A percentile compares a stretch with the other conserved stretches of the same genome.
These are phyloP conservation scores for Eptesicus fuscus DNA, from an alignment of 2,113 vertebrate genomes.

Conservation along the genomic window DNA sequence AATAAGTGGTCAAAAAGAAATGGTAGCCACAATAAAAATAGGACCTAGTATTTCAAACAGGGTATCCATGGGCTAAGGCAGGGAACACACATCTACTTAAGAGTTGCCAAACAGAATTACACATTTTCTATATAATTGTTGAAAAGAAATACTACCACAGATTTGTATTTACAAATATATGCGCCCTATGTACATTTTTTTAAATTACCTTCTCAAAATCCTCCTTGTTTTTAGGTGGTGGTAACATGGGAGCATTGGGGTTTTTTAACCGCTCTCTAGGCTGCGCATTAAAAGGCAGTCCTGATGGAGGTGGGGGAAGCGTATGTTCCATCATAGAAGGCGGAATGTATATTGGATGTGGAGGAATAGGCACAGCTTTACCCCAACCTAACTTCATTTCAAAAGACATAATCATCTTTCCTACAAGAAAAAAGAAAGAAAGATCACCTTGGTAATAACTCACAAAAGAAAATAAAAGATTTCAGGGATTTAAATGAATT, in stretches of 20 bases:
- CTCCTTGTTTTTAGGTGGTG: conserved; percentile 98
- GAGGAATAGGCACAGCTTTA: conserved; percentile 98
- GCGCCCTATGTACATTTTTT: conserved; percentile 80
- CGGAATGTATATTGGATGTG: conserved; percentile 99
- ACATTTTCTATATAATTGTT: conserved; percentile 78
- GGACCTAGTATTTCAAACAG: conserved; percentile 72
- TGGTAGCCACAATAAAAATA: conserved; percentile 75
- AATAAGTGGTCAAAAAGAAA: conserved; percentile 75
- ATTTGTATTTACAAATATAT: conserved; percentile 81
- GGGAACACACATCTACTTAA: conserved; percentile 81
- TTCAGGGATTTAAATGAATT: not conserved
- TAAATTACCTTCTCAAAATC: conserved; percentile 99
- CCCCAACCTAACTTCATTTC: conserved; percentile 99
- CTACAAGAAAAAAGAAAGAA: conserved; percentile 79
- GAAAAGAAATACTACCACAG: conserved; percentile 82
- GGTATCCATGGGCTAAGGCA: conserved; percentile 81
- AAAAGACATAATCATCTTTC: conserved; percentile 99
- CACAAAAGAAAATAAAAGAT: not conserved
- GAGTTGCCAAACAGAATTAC: conserved; percentile 79
- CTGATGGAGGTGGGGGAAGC: conserved; percentile 96
- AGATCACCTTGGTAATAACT: conserved; percentile 3
- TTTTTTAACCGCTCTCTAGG: conserved; percentile 98
- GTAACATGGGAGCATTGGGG: conserved; percentile 93
- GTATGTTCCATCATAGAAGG: conserved; percentile 99
- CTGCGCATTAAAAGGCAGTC: conserved; percentile 98